These are phyloP conservation scores for Heliothis peltigera DNA, from an alignment of 2,888 invertebrate species.

Conservation along the genomic window DNA sequence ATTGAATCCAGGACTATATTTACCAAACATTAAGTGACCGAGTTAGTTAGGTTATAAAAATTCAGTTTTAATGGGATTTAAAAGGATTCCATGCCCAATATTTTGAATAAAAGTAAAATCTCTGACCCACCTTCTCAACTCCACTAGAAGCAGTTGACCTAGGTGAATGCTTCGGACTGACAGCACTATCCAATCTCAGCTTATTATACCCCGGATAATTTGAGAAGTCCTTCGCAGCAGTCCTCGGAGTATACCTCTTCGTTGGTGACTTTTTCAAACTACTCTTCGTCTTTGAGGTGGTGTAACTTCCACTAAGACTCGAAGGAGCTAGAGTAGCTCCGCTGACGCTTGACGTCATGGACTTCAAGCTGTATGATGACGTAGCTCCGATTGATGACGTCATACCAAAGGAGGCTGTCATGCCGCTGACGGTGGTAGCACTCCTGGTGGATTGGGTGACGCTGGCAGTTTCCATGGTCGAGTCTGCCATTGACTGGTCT, in stretches of 20 bases:
- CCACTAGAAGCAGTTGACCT: conserved; percentile 69
- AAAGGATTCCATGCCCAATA: no score
- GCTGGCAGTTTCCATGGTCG: conserved; percentile 78
- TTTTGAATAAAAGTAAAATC: not conserved
- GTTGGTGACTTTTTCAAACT: conserved; percentile 84
- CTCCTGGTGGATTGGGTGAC: conserved; percentile 81
- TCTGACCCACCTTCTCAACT: conserved; percentile 77
- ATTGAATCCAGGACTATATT: not conserved
- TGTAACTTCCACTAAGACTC: conserved; percentile 81
- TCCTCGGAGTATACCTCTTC: conserved; percentile 81
- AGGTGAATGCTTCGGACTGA: conserved; percentile 87
- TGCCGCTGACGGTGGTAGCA: conserved; percentile 71
- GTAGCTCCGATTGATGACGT: conserved; percentile 82
- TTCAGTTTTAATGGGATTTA: no score
- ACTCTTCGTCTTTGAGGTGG: conserved; percentile 83
- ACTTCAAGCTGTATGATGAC: conserved; percentile 84
- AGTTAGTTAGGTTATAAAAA: no score
- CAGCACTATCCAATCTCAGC: conserved; percentile 85
- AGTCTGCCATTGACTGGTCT: conserved; percentile 76
- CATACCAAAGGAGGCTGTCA: conserved; percentile 82
- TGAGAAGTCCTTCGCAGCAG: conserved; percentile 75
- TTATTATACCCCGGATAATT: conserved; percentile 86
- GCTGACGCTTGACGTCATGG: conserved; percentile 80
- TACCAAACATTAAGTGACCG: no score
- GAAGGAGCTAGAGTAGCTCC: conserved; percentile 84